Conservation (phyloP, 2,797 vertebrate species). For the Pantherophis vulpinus region DNA sequence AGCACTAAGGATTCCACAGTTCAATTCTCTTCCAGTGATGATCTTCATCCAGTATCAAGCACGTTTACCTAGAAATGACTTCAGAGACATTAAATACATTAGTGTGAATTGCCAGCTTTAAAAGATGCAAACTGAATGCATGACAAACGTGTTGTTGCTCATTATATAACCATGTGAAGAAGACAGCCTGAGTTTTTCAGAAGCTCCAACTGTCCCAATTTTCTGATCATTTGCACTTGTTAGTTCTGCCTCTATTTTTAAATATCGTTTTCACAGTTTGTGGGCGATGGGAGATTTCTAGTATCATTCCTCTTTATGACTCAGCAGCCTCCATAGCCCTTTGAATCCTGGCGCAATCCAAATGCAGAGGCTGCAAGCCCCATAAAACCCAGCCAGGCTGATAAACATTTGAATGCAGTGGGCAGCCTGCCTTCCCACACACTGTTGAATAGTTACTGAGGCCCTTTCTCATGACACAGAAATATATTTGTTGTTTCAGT, state of each 20-base stretch:
- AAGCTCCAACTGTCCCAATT: not conserved
- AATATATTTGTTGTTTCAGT: not conserved
- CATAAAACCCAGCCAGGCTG: not conserved
- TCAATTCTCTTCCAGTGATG: not conserved
- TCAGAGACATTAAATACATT: not conserved
- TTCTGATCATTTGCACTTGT: not conserved
- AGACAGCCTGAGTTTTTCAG: not conserved
- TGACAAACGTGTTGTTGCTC: not conserved
- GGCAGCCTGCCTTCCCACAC: not conserved
- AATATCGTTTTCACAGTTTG: not conserved
- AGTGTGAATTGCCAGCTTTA: not conserved
- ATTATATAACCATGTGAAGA: not conserved
- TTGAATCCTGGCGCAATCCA: not conserved
- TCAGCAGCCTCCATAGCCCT: not conserved
- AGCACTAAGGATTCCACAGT: not conserved
- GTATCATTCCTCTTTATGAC: not conserved
- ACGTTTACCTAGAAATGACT: not conserved
- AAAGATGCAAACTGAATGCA: not conserved
- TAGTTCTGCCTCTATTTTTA: not conserved
- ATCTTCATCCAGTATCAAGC: not conserved
- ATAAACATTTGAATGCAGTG: not conserved
- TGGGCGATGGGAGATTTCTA: not conserved
- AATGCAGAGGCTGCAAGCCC: not conserved
- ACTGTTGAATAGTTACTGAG: not conserved
- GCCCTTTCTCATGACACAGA: not conserved